Evolutionary conservation across 2,113 vertebrate species (phyloP), one percentile per base, ranked within the genome.

Genomic region (Gobius niger): DNA sequence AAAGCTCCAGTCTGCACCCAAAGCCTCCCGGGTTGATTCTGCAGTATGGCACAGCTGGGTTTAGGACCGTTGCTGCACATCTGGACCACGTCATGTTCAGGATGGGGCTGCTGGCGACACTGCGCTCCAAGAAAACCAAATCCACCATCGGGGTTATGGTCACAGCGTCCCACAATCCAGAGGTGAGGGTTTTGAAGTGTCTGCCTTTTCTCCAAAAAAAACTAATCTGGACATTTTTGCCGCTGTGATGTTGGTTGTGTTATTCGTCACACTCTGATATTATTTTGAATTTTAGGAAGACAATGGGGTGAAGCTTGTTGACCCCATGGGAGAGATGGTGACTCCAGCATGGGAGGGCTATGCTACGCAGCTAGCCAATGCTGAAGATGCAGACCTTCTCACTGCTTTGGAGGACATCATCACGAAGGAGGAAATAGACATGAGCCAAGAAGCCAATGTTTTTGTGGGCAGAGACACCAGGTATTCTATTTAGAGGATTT

Each of bases 261-360:
- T 40, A 56, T 34, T 40, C 10, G 14, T 16, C 2, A 19, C 15
- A 7, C 16, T 1, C 6, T 16, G 19, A 0, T 54, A 34, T 65
- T 12, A 53, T 65, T 56, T 3, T 68, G 0, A 61, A 3, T 18
- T 73, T 19, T 62, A 99, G 97, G 96, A 96, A 82, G 97, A 99
- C 77, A 99, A 99, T 44, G 98, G 97, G 0, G 93, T 98, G 56
- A 99, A 99, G 80, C 83, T 99, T 57, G 78, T 98, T 7, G 98
- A 99, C 83, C 96, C 96, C 18, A 91, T 95, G 91, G 98, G 98
- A 14, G 96, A 99, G 84, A 99, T 99, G 98, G 85, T 99, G 86
- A 89, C 93, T 3, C 83, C 90, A 0, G 77, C 90, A 3, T 99
- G 98, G 97, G 98, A 99, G 82, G 92, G 82, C 50, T 93, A 96